Evolutionary conservation across 2,797 vertebrate species (phyloP).

Genomic region (Cyprinella venusta): DNA sequence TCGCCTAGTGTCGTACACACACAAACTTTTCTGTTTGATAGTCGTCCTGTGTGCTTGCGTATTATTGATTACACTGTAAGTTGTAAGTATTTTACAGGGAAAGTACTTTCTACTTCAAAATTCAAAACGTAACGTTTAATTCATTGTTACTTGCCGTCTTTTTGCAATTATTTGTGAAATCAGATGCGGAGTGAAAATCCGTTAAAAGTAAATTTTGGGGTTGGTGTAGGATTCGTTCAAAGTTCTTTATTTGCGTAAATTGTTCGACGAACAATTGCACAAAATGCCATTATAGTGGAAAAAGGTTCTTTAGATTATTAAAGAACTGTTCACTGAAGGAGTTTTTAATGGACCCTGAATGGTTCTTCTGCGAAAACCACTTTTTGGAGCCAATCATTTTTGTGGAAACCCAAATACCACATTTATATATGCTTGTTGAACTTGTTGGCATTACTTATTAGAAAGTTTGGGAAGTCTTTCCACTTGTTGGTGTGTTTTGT

Average conservation of each 20-base stretch:
- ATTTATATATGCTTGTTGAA: background rate
- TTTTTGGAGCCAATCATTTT: background rate
- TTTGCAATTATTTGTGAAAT: background rate
- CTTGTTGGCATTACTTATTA: background rate
- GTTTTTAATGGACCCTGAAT: background rate
- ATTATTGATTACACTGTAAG: constrained; percentile 75
- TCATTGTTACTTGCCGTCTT: background rate
- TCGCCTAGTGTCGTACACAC: constrained; percentile 22
- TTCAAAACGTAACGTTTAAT: background rate
- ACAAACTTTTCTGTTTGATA: constrained; percentile 22
- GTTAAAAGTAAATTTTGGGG: too few species aligned
- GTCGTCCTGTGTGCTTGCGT: constrained; percentile 49
- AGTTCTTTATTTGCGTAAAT: too few species aligned
- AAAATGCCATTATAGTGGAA: too few species aligned
- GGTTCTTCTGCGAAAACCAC: background rate
- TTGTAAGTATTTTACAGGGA: background rate
- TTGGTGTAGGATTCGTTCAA: too few species aligned
- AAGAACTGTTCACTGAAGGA: background rate
- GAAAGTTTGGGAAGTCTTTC: background rate
- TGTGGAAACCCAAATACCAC: background rate
- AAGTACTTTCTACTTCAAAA: background rate
- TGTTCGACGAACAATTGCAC: too few species aligned
- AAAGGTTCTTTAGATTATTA: too few species aligned
- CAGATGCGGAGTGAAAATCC: background rate
- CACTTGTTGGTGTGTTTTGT: constrained; percentile 4